phyloP scores from a whole-genome alignment of 64 coral and sea anemone genomes.

The Pachyseris speciosa region DNA sequence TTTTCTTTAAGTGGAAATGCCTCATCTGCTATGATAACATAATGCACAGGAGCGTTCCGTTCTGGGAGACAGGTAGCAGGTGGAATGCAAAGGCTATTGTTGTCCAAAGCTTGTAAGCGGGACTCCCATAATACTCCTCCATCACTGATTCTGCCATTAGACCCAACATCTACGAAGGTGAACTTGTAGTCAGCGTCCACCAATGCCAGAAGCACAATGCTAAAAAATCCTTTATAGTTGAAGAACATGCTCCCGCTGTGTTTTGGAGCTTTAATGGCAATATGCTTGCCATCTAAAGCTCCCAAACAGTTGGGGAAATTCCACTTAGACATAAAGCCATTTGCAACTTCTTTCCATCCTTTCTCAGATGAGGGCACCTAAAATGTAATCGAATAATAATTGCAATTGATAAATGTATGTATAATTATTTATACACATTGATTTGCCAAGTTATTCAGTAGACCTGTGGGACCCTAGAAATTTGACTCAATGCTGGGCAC shows the following conservation, averaged over 20 bases:
- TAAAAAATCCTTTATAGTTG: constrained; percentile 20
- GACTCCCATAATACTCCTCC: not conserved
- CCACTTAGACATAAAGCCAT: not conserved
- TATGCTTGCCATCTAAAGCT: constrained; percentile 20
- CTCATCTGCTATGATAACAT: constrained; percentile 13
- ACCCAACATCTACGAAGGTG: constrained; percentile 3
- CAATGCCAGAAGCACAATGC: constrained; percentile 26
- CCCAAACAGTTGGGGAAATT: not conserved
- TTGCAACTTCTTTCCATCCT: not conserved
- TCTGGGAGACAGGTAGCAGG: not conserved
- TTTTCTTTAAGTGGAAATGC: constrained; percentile 8
- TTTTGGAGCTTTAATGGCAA: not conserved
- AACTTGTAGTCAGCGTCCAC: constrained; percentile 41
- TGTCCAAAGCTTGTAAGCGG: not conserved
- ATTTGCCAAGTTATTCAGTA: too few relatives aligned
- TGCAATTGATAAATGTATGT: too few relatives aligned
- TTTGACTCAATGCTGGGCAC: too few relatives aligned
- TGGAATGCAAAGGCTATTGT: not conserved
- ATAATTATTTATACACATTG: too few relatives aligned
- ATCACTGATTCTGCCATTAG: not conserved
- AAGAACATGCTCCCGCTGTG: not conserved
- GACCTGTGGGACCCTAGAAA: too few relatives aligned
- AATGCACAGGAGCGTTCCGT: not conserved
- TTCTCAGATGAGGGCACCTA: too few relatives aligned
- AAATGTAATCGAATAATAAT: too few relatives aligned